A percentile compares a stretch with the other conserved stretches of the same genome.
These are phyloP conservation scores for Amphiprion ocellaris DNA, from an alignment of 2,113 vertebrate species.

Conservation along the genomic window DNA sequence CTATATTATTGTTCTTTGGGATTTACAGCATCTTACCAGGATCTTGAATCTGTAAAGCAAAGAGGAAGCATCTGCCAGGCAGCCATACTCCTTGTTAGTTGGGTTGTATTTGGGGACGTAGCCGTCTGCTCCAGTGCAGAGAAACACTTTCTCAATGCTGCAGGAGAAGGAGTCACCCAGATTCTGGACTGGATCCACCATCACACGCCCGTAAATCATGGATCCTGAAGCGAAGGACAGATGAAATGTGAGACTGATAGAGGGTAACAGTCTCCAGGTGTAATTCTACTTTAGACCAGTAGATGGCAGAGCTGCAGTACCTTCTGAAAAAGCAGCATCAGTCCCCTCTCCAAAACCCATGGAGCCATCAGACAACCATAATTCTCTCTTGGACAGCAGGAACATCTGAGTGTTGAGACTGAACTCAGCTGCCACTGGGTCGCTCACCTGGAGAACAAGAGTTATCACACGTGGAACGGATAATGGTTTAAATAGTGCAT, in stretches of 20 bases:
- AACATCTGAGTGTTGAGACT: slow-evolving; percentile 90
- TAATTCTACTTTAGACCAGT: slow-evolving; percentile 7
- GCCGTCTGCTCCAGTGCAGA: slow-evolving; percentile 86
- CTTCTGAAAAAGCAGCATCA: slow-evolving; percentile 87
- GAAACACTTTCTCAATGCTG: slow-evolving; percentile 86
- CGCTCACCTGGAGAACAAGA: slow-evolving; percentile 83
- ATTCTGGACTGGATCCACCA: slow-evolving; percentile 88
- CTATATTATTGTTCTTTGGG: background rate
- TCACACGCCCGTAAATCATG: slow-evolving; percentile 80
- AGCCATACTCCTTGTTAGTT: slow-evolving; percentile 81
- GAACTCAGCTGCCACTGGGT: slow-evolving; percentile 89
- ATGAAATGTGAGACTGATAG: background rate
- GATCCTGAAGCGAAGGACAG: slow-evolving; percentile 71
- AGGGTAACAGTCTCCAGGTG: background rate
- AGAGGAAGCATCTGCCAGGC: slow-evolving; percentile 84
- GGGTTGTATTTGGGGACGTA: slow-evolving; percentile 88
- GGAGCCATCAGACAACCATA: slow-evolving; percentile 89
- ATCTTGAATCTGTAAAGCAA: slow-evolving; percentile 86
- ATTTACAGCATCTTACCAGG: slow-evolving; percentile 71
- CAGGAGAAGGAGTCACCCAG: slow-evolving; percentile 86
- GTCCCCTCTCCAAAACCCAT: slow-evolving; percentile 88
- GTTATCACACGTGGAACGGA: background rate
- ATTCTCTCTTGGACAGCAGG: slow-evolving; percentile 86
- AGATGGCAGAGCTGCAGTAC: slow-evolving; percentile 71
- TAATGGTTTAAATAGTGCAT: background rate